Percentiles rank a stretch among this genome's conserved stretches.
These are phyloP conservation scores for Leptinotarsa haldemani DNA, from an alignment of 2,888 invertebrate species.

Conservation along the genomic window DNA sequence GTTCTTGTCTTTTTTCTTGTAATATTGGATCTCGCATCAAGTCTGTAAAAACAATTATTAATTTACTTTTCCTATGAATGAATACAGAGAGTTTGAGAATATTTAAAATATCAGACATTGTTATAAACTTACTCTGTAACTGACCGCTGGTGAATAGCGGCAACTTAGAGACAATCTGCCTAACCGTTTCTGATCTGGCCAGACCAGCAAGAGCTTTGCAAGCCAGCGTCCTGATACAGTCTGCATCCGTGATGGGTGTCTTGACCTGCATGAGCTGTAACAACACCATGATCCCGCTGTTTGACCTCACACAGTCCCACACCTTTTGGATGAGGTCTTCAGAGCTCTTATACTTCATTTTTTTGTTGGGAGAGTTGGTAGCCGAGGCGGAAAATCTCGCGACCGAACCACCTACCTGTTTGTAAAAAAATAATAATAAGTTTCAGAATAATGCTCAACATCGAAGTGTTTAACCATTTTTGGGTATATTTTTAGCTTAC, in stretches of 20 bases:
- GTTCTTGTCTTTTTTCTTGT: constrained; percentile 95
- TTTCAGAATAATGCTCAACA: neutral
- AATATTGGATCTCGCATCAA: constrained; percentile 97
- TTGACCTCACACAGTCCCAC: constrained; percentile 93
- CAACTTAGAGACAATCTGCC: constrained; percentile 95
- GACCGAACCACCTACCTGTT: constrained; percentile 65
- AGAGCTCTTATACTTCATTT: constrained; percentile 73
- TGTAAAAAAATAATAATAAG: neutral
- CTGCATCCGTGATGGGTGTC: constrained; percentile 96
- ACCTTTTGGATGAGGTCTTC: constrained; percentile 92
- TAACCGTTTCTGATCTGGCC: constrained; percentile 91
- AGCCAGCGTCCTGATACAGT: constrained; percentile 91
- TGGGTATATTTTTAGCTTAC: constrained; percentile 66
- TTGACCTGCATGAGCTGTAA: constrained; percentile 90
- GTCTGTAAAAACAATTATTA: constrained; percentile 66
- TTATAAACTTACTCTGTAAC: constrained; percentile 77
- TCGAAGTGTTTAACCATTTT: neutral
- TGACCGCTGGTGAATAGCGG: constrained; percentile 94
- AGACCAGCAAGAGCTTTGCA: constrained; percentile 93
- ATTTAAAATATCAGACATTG: no score
- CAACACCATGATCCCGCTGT: constrained; percentile 96
- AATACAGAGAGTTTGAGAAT: no score
- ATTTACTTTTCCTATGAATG: no score
- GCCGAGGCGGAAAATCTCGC: constrained; percentile 65
- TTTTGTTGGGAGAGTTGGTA: constrained; percentile 71